Evolutionary conservation across 2,888 invertebrate species (phyloP).

Genomic region (Ferrisia virgata): DNA sequence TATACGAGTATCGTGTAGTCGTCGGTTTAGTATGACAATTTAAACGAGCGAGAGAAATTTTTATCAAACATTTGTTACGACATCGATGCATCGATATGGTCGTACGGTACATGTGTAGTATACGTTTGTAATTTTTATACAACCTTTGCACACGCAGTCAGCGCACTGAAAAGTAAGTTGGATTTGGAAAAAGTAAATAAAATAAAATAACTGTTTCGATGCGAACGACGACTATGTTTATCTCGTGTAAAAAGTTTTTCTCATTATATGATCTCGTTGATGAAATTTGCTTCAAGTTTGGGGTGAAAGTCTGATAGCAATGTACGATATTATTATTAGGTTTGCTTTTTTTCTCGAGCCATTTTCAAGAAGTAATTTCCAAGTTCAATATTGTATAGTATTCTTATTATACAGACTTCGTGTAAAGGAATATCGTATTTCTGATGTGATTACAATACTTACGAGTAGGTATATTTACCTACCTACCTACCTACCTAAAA

Average conservation of each 20-base stretch:
- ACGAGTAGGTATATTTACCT: background rate
- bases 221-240: background rate
- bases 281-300: background rate
- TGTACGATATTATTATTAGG: background rate
- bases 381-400: conserved; percentile 4
- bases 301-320: background rate
- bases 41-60: background rate
- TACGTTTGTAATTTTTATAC: no score
- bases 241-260: background rate
- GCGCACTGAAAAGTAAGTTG: background rate
- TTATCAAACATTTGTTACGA: background rate
- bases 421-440: background rate
- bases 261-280: background rate
- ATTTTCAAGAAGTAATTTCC: background rate
- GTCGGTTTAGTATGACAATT: background rate
- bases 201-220: background rate
- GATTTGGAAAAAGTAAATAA: background rate
- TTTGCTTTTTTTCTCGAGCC: background rate
- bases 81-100: background rate
- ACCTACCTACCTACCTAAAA: background rate
- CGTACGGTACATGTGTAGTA: no score
- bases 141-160: no score
- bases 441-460: background rate
- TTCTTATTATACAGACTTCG: background rate
- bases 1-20: no score